These are phyloP conservation scores for Drosophila histrio DNA, from an alignment of 2,888 invertebrate genomes.

Conservation along the genomic window DNA sequence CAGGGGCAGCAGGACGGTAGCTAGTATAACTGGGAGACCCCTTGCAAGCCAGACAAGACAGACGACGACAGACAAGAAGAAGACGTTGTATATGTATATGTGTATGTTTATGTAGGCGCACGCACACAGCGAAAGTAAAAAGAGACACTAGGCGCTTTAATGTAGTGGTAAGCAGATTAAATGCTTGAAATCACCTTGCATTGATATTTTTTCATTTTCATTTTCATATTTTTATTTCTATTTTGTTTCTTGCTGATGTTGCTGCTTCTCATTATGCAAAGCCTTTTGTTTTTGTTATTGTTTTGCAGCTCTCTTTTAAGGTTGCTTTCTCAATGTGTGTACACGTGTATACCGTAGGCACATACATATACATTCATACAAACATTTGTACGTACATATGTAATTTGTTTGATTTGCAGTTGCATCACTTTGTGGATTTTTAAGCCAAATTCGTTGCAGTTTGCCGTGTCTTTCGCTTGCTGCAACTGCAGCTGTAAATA, in stretches of 20 bases:
- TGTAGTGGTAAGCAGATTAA: slow-evolving; percentile 55
- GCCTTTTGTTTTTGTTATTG: slow-evolving; percentile 54
- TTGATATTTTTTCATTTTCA: slow-evolving; percentile 45
- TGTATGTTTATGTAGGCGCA: slow-evolving; percentile 23
- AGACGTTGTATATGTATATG: slow-evolving; percentile 19
- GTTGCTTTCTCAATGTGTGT: slow-evolving; percentile 35
- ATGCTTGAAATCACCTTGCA: slow-evolving; percentile 58
- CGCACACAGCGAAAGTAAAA: slow-evolving; percentile 1
- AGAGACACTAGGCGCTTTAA: background rate
- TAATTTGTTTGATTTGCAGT: slow-evolving; percentile 52
- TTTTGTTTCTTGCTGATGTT: slow-evolving; percentile 33
- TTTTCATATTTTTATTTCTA: slow-evolving; percentile 23
- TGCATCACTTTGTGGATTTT: slow-evolving; percentile 55
- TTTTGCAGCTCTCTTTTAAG: slow-evolving; percentile 49
- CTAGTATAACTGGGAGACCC: slow-evolving; percentile 10
- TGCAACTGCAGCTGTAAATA: background rate
- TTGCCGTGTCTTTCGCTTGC: slow-evolving; percentile 16
- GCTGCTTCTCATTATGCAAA: slow-evolving; percentile 37
- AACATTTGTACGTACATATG: slow-evolving; percentile 11
- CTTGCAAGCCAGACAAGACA: slow-evolving; percentile 49
- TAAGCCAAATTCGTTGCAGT: slow-evolving; percentile 33
- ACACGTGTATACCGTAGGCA: slow-evolving; percentile 23
- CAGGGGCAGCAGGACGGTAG: background rate
- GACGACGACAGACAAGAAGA: slow-evolving; percentile 37
- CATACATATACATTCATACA: slow-evolving; percentile 4